Conservation (phyloP, 2,888 invertebrate species). For the Agrotis exclamationis region DNA sequence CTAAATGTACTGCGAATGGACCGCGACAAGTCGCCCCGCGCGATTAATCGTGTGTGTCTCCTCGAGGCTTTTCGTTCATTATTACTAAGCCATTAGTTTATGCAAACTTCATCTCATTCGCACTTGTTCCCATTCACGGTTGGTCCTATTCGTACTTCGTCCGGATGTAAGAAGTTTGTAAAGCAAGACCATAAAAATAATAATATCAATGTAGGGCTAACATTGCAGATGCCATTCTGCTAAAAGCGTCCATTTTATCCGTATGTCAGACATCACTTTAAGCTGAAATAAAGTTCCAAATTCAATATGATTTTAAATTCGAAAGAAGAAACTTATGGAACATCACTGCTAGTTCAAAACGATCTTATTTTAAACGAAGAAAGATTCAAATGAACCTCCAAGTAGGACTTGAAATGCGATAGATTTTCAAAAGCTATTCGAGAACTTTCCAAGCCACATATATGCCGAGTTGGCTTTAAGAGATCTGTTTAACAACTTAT, state of each 20-base stretch:
- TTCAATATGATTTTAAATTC: slow-evolving; percentile 51
- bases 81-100: too few relatives aligned
- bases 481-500: slow-evolving; percentile 59
- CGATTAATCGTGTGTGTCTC: too few relatives aligned
- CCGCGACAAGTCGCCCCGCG: too few relatives aligned
- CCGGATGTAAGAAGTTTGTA: too few relatives aligned
- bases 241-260: background rate
- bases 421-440: slow-evolving; percentile 68
- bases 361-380: slow-evolving; percentile 58
- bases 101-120: too few relatives aligned
- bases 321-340: slow-evolving; percentile 49
- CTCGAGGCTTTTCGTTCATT: too few relatives aligned
- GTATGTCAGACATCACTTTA: slow-evolving; percentile 24
- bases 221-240: background rate
- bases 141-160: too few relatives aligned
- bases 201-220: background rate
- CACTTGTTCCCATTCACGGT: too few relatives aligned
- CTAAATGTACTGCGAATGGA: too few relatives aligned
- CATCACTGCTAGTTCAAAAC: slow-evolving; percentile 59
- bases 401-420: slow-evolving; percentile 57
- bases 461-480: slow-evolving; percentile 66
- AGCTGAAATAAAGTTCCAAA: slow-evolving; percentile 40
- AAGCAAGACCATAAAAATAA: too few relatives aligned
- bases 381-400: slow-evolving; percentile 61
- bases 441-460: slow-evolving; percentile 66